A percentile compares a stretch with the other conserved stretches of the same genome.
phyloP scores from a whole-genome alignment of 1,140 invertebrate genomes.

The Proctacanthus coquilletti region DNA sequence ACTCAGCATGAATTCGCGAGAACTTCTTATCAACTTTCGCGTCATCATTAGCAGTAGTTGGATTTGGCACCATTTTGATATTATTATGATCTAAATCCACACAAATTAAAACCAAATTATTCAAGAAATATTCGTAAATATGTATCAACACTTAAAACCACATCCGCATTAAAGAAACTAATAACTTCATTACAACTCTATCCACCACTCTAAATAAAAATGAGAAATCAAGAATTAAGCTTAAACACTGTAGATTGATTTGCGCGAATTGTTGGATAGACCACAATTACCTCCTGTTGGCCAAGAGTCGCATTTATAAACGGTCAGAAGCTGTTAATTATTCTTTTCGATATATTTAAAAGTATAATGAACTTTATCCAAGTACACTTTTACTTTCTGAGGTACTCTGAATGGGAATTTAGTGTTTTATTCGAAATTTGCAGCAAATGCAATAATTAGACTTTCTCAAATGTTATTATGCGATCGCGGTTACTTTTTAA shows the following conservation, averaged over 20 bases:
- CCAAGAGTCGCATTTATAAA: too few relatives aligned
- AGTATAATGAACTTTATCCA: too few relatives aligned
- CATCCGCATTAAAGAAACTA: neutral
- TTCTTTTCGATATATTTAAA: too few relatives aligned
- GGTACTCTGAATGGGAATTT: too few relatives aligned
- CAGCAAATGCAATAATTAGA: too few relatives aligned
- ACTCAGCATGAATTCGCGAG: conserved; percentile 18
- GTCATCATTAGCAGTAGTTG: neutral
- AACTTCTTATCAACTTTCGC: conserved; percentile 12
- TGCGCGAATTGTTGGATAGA: neutral
- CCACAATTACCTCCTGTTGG: neutral
- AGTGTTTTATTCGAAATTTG: too few relatives aligned
- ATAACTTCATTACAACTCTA: neutral
- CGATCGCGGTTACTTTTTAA: too few relatives aligned
- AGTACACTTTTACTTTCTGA: too few relatives aligned
- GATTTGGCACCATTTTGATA: neutral
- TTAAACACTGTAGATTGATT: neutral
- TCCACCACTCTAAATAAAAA: neutral
- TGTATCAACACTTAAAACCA: neutral
- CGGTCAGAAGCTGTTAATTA: too few relatives aligned
- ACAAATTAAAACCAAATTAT: neutral
- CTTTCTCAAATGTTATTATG: too few relatives aligned
- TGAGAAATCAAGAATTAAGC: neutral
- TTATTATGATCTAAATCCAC: too few relatives aligned
- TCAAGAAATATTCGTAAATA: neutral